Conservation (phyloP, 1,140 invertebrate species). For the Lucilia cuprina region DNA sequence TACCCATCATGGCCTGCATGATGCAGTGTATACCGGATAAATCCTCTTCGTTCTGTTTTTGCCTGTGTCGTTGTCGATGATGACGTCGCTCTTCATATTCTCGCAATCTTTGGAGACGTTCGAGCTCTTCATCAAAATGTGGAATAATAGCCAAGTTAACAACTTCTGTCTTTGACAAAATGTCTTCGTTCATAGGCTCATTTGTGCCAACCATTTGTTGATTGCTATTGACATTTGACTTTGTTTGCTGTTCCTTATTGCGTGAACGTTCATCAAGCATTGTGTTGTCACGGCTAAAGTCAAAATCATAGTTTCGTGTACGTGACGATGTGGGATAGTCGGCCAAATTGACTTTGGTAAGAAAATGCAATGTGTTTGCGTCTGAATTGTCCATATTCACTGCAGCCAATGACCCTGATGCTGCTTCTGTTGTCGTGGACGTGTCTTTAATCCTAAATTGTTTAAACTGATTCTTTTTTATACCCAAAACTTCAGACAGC, state of each 20-base stretch:
- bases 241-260: conserved; percentile 40
- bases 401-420: neutral
- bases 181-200: conserved; percentile 59
- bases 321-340: conserved; percentile 53
- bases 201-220: conserved; percentile 41
- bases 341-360: conserved; percentile 58
- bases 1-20: conserved; percentile 63
- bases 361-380: conserved; percentile 48
- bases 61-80: conserved; percentile 55
- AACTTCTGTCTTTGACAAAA: conserved; percentile 60
- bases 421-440: conserved; percentile 41
- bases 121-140: conserved; percentile 58
- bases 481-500: conserved; percentile 60
- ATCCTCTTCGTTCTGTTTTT: conserved; percentile 56
- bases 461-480: conserved; percentile 62
- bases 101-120: conserved; percentile 47
- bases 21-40: conserved; percentile 60
- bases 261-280: conserved; percentile 58
- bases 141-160: conserved; percentile 61
- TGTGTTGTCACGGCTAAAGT: conserved; percentile 58
- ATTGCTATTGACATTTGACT: conserved; percentile 37
- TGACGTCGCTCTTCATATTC: conserved; percentile 49
- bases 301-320: conserved; percentile 52
- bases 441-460: conserved; percentile 56
- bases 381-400: conserved; percentile 30